Base-by-base conservation (phyloP, 2,888 invertebrate genomes). In the Sturmia bella region DNA sequence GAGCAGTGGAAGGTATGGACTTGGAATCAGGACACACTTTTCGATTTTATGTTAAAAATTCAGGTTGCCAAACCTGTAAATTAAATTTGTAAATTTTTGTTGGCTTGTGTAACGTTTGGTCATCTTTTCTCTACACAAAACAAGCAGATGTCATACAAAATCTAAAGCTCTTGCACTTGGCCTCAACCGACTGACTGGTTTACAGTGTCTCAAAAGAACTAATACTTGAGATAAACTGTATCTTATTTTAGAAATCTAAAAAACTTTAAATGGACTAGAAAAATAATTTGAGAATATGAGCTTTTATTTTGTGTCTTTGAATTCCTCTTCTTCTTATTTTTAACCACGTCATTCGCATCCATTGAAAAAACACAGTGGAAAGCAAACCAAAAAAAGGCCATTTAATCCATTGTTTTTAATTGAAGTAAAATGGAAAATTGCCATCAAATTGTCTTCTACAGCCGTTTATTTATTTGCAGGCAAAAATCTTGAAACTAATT, bases 381-480 rank as follows among this genome's bases (percentile, higher is more conserved):
- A 17, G 57, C 9, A 59, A 13, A 2, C 13, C 39, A 39, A 41
- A 59, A 41, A 39, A n/a, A 41, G 43, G 15, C 9, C 24, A 41
- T 61, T 41, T 1, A 43, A 1, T 15, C 15, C 15, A 52, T 52
- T 66, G 48, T 37, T 11, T 54, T 41, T 13, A 13, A 27, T 56
- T 69, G 19, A 32, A 56, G 11, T 19, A 19, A 52, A 61, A 73
- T 63, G 19, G 4, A 54, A 73, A 52, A 27, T n/a, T 24, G 7
- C 3, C 2, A 15, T 12, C 1, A n/a, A 45, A 27, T 48, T 61
- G 45, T 61, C 68, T 54, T 45, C 54, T 61, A 52, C 68, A 61
- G 43, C 12, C 32, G 45, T 7, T 21, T 61, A 45, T 68, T 68
- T 68, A 54, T 17, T 45, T 74, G 21, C 19, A 57, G 59, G 57